phyloP scores from a whole-genome alignment of 2,113 vertebrate genomes.

The Oryzias celebensis region DNA sequence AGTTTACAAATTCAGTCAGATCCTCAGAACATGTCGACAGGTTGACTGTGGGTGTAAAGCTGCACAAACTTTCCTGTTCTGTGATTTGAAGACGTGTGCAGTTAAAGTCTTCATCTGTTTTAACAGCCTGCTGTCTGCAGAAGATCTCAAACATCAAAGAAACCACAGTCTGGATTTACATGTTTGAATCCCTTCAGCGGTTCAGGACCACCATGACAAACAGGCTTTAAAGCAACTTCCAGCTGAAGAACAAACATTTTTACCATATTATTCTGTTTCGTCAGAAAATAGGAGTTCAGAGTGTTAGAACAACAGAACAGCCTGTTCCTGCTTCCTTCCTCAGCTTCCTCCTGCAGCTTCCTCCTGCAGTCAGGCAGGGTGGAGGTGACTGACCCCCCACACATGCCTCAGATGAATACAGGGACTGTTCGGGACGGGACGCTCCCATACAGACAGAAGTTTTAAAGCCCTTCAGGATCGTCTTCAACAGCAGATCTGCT shows the following conservation, averaged over 20 bases:
- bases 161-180: no score
- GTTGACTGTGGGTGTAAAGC: no score
- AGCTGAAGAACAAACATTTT: neutral
- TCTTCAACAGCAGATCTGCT: neutral
- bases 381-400: neutral
- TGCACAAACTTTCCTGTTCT: no score
- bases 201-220: no score
- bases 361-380: neutral
- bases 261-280: neutral
- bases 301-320: conserved; percentile 26
- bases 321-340: conserved; percentile 54
- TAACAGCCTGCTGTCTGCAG: no score
- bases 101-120: no score
- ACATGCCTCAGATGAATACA: neutral
- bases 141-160: no score
- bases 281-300: neutral
- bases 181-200: no score
- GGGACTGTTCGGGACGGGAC: neutral
- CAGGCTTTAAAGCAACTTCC: neutral
- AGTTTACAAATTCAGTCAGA: no score
- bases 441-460: no score
- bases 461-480: neutral
- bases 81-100: no score
- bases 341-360: conserved; percentile 25
- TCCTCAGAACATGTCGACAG: no score